Evolutionary conservation across 1,140 invertebrate genomes (phyloP).

Genomic region (Dicyema japonicum): DNA sequence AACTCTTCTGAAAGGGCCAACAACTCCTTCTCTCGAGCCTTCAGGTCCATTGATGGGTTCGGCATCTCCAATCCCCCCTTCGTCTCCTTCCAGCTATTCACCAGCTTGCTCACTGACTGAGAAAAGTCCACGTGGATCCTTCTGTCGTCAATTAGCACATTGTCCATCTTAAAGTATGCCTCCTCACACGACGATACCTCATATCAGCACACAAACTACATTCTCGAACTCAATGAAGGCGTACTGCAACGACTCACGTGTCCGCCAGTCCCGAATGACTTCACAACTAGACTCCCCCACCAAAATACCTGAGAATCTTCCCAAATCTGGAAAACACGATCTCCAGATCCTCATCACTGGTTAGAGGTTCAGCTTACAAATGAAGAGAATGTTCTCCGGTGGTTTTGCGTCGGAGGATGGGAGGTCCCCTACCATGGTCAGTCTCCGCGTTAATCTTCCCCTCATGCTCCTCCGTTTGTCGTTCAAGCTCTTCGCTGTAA

Average conservation of each 20-base stretch:
- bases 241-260: conserved; percentile 77
- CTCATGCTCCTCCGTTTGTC: conserved; percentile 2
- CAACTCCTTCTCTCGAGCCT: too few relatives aligned
- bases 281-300: conserved; percentile 35
- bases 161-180: conserved; percentile 99
- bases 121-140: conserved; percentile 97
- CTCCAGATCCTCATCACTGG: conserved; percentile 75
- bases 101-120: conserved; percentile 60
- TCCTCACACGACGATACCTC: conserved; percentile 42
- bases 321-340: conserved; percentile 92
- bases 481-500: conserved; percentile 1
- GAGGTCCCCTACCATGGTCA: conserved; percentile 41
- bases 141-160: conserved; percentile 85
- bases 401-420: conserved; percentile 82
- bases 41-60: too few relatives aligned
- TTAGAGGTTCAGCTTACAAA: conserved; percentile 98
- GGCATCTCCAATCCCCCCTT: too few relatives aligned
- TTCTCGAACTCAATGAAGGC: conserved; percentile 94
- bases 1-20: too few relatives aligned
- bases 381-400: conserved; percentile 90
- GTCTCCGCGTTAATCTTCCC: conserved; percentile 1
- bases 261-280: conserved; percentile 67
- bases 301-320: conserved; percentile 35
- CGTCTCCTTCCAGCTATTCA: too few relatives aligned
- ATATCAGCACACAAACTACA: conserved; percentile 22